A percentile compares a stretch with the other conserved stretches of the same genome.
Evolutionary conservation across 2,113 vertebrate species (phyloP).

Genomic region (Todiramphus saurophagus): DNA sequence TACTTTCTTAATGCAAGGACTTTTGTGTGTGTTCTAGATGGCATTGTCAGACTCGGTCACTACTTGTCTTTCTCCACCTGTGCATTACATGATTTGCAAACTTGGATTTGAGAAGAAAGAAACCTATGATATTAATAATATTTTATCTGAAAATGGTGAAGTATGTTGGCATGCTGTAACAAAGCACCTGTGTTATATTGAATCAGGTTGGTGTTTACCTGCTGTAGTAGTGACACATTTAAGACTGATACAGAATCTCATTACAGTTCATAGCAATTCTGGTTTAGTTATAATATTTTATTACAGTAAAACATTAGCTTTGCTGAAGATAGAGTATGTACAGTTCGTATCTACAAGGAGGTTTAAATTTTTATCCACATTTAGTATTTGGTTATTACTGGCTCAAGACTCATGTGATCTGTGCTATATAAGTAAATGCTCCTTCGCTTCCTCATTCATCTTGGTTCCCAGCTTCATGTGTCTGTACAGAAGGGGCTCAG

Average conservation of each 20-base stretch:
- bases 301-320: neutral
- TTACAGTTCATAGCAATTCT: neutral
- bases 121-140: slow-evolving; percentile 2
- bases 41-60: neutral
- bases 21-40: slow-evolving; percentile 61
- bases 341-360: neutral
- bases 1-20: neutral
- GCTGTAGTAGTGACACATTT: neutral
- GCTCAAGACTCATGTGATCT: neutral
- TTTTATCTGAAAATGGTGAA: slow-evolving; percentile 59
- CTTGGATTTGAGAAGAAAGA: slow-evolving; percentile 72
- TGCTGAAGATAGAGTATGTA: neutral
- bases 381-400: neutral
- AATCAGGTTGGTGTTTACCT: slow-evolving; percentile 69
- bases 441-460: neutral
- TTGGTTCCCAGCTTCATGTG: neutral
- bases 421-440: neutral
- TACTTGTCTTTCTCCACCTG: slow-evolving; percentile 77
- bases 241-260: neutral
- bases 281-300: neutral
- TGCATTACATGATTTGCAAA: slow-evolving; percentile 72
- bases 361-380: neutral
- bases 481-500: neutral
- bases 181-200: slow-evolving; percentile 38
- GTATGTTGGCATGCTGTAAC: slow-evolving; percentile 69